Evolutionary conservation across 2,797 vertebrate species (phyloP), one percentile per base, ranked within the genome.

Genomic region (Melanogrammus aeglefinus): DNA sequence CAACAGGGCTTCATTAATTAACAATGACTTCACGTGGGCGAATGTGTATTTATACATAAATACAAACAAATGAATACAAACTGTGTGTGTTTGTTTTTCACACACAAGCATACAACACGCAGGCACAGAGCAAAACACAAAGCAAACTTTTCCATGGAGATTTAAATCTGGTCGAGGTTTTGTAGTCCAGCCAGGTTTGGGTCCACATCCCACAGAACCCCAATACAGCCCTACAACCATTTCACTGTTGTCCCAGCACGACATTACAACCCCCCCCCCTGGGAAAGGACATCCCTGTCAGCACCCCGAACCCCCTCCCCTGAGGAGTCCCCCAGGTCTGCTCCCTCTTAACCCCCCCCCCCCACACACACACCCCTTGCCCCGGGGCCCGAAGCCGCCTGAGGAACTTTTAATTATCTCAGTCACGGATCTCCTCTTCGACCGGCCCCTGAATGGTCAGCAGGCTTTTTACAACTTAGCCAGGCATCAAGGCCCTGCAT

Each of bases 321-420:
- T 12, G 8, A 9, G 8, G 29, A 31, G 82, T 75, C 78, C 79
- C 76, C 78, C 57, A 84, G 70, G 78, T 80, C 81, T 75, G 79
- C 78, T 76, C 35, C 76, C 77, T 84, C 84, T 77, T 85, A 85
- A 87, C 89, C 89, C 88, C 88, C 89, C 80, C 88, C n/a, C n/a
- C n/a, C n/a, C n/a, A n/a, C n/a, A n/a, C n/a, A n/a, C n/a, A n/a
- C n/a, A n/a, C n/a, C n/a, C n/a, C n/a, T 84, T 91, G 87, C 88
- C 90, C 92, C 90, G 88, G 94, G 95, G 94, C 92, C 93, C 14
- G 88, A 94, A 94, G 95, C 14, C 2, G 12, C 95, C 95, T 95
- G 93, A 94, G 94, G 96, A 96, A 96, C 95, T 96, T 96, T 96
- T 96, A 96, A 97, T 97, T 96, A 96, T 95, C 95, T 90, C 92